Evolutionary conservation across 2,797 vertebrate species (phyloP).

Genomic region (Bovichtus diacanthus): DNA sequence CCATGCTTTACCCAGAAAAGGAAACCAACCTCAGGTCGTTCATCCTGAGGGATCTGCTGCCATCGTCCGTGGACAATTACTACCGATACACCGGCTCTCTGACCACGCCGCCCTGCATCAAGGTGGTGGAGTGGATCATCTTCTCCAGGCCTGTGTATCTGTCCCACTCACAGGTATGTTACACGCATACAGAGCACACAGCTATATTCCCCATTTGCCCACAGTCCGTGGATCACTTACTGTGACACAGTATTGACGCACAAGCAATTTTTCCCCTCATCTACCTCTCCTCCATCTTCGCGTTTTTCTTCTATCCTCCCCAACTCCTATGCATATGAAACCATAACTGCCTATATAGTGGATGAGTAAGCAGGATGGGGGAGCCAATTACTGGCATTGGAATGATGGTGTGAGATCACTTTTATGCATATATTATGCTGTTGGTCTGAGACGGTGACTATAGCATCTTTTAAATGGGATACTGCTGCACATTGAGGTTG

Average conservation of each 20-base stretch:
- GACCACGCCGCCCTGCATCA: conserved; percentile 97
- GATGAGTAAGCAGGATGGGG: conserved; percentile 65
- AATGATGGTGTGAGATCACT: conserved; percentile 50
- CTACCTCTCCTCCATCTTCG: conserved; percentile 41
- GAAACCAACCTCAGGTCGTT: conserved; percentile 97
- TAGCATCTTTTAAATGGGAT: conserved; percentile 46
- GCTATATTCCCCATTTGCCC: conserved; percentile 64
- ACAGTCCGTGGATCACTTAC: conserved; percentile 57
- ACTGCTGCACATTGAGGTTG: conserved; percentile 8
- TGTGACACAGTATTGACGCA: conserved; percentile 47
- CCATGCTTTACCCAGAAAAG: conserved; percentile 88
- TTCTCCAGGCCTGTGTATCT: conserved; percentile 95
- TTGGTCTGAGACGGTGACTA: conserved; percentile 41
- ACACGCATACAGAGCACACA: conserved; percentile 40
- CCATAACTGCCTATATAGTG: conserved; percentile 63
- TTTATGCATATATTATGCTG: conserved; percentile 49
- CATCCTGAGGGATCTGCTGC: conserved; percentile 93
- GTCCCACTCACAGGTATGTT: conserved; percentile 93
- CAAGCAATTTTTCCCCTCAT: conserved; percentile 62
- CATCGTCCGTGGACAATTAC: conserved; percentile 92
- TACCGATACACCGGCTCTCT: conserved; percentile 97
- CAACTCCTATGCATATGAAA: conserved; percentile 66
- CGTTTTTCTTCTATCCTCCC: conserved; percentile 43
- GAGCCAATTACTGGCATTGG: conserved; percentile 70
- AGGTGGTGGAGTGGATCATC: conserved; percentile 98